Conservation (phyloP, 2,113 vertebrate species). For the Xyrauchen texanus region DNA sequence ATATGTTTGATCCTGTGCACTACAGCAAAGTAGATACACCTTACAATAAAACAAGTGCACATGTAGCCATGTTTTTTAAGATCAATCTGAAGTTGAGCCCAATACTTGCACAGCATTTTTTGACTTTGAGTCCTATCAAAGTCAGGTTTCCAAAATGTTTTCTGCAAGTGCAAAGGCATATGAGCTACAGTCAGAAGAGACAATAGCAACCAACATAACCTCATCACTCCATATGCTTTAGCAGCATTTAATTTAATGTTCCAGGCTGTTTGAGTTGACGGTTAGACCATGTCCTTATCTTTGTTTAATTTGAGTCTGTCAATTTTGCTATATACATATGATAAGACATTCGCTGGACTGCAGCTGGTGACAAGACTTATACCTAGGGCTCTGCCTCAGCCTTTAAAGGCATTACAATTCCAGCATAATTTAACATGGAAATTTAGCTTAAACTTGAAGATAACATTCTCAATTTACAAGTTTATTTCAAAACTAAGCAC, state of each 20-base stretch:
- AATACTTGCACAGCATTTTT: neutral
- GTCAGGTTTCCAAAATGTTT: neutral
- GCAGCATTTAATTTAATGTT: neutral
- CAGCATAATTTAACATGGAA: neutral
- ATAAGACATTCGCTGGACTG: neutral
- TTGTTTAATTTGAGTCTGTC: neutral
- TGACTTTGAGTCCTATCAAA: neutral
- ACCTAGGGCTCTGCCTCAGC: too few relatives aligned
- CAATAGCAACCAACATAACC: conserved; percentile 13
- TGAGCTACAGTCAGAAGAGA: conserved; percentile 6
- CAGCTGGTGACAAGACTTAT: too few relatives aligned
- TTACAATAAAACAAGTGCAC: conserved; percentile 20
- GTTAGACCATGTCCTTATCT: neutral
- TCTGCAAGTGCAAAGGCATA: neutral
- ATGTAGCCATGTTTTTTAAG: conserved; percentile 18
- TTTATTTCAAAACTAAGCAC: too few relatives aligned
- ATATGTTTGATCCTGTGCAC: neutral
- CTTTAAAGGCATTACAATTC: too few relatives aligned
- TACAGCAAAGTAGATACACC: conserved; percentile 12
- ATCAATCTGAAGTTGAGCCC: neutral
- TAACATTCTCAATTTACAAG: neutral
- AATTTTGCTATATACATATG: conserved; percentile 21
- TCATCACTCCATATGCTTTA: conserved; percentile 25
- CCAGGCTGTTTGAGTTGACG: neutral
- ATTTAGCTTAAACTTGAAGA: neutral